Conservation (phyloP, 2,888 invertebrate genomes). For the Campoletis raptor region DNA sequence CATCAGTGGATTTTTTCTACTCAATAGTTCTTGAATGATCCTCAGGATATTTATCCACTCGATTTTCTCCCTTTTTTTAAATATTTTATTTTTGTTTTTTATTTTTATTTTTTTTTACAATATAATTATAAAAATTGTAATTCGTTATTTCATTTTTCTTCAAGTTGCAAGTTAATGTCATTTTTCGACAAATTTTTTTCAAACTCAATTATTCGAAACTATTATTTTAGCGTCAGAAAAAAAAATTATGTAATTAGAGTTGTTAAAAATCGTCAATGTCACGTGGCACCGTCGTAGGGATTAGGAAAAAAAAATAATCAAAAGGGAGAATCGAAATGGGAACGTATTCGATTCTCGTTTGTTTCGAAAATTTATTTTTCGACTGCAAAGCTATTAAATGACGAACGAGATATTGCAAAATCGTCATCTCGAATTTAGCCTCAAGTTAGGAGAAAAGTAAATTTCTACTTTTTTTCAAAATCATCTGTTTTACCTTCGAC, state of each 20-base stretch:
- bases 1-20: neutral
- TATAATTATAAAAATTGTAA: neutral
- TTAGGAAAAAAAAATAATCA: neutral
- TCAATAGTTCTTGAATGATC: neutral
- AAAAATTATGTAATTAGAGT: neutral
- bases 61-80: neutral
- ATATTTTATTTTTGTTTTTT: too few species aligned
- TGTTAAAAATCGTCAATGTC: neutral
- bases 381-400: neutral
- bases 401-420: slow-evolving; percentile 1
- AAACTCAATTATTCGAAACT: neutral
- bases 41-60: neutral
- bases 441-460: neutral
- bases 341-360: neutral
- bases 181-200: neutral
- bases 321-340: neutral
- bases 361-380: neutral
- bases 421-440: neutral
- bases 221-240: neutral
- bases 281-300: neutral
- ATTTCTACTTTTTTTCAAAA: neutral
- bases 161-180: neutral
- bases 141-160: neutral
- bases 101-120: neutral
- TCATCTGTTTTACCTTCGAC: slow-evolving; percentile 50